These are phyloP conservation scores for Drosophila nannoptera DNA, from an alignment of 1,140 invertebrate species.

Conservation along the genomic window DNA sequence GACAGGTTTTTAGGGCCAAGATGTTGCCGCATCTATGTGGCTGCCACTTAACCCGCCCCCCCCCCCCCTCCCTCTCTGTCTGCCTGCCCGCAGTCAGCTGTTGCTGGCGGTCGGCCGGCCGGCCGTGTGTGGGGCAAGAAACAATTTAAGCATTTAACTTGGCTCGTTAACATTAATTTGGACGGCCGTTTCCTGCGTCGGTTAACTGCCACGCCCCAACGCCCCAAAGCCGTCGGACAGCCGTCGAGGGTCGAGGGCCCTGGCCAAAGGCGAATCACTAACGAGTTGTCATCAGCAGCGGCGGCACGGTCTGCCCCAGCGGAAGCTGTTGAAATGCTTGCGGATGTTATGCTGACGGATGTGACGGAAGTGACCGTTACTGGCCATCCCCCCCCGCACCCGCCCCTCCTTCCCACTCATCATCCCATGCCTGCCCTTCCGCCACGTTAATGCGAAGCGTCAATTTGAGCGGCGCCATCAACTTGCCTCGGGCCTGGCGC, in stretches of 20 bases:
- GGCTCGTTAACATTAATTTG: conserved; percentile 62
- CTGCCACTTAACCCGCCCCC: conserved; percentile 32
- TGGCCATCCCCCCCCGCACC: background rate
- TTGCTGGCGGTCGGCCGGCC: conserved; percentile 5
- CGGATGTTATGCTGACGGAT: conserved; percentile 55
- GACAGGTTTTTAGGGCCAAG: conserved; percentile 21
- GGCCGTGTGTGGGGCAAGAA: conserved; percentile 35
- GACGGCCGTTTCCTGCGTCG: conserved; percentile 44
- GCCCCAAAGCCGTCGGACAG: background rate
- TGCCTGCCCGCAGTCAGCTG: conserved; percentile 16
- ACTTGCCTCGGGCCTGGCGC: no score
- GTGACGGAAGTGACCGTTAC: conserved; percentile 46
- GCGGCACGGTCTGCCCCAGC: conserved; percentile 27
- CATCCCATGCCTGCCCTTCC: no score
- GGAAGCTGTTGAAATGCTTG: conserved; percentile 60
- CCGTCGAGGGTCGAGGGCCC: conserved; percentile 13
- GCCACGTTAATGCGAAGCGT: conserved; percentile 10
- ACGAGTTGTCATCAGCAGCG: conserved; percentile 50
- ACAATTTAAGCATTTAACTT: conserved; percentile 60
- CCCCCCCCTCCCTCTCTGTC: conserved; percentile 17
- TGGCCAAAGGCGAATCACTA: conserved; percentile 33
- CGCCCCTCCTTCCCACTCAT: no score
- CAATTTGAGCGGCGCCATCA: conserved; percentile 10
- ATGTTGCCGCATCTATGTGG: conserved; percentile 5
- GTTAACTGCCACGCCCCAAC: conserved; percentile 36